Evolutionary conservation across 2,888 invertebrate species (phyloP), one percentile per base, ranked within the genome.

Genomic region (Keiferia lycopersicella): DNA sequence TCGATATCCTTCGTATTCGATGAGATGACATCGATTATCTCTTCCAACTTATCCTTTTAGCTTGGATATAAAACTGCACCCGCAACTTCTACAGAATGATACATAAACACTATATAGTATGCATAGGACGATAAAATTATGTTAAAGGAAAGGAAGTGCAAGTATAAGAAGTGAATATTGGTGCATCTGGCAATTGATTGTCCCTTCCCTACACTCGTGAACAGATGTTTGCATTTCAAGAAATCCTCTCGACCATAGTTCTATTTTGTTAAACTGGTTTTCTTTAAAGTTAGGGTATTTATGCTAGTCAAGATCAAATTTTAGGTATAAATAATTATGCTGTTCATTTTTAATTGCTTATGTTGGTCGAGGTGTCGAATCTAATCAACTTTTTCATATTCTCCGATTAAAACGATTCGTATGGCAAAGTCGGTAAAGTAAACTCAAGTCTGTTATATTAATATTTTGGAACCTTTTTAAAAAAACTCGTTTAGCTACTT

Each of bases 191-290:
- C 51, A 51, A 51, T 20, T 20, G 11, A 18, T 20, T 51, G 51
- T 51, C 51, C 20, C 83, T 79, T n/a, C n/a, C 18, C 83, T 79
- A 85, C 75, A 80, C 86, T 82, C 73, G 77, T 80, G 73, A 87
- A 87, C 89, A 90, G 87, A 90, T 90, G 87, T 83, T 83, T 75
- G 70, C 71, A 73, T 78, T 75, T 70, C 73, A 76, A 83, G 75
- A 76, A 81, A 80, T 79, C 80, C 69, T 71, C 69, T 72, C 73
- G 66, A 70, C 69, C 71, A 68, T 68, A 57, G 66, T 69, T 69
- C 73, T 75, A 76, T 74, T 75, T 74, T 68, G 70, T 68, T 51
- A 53, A 53, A 61, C 63, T 14, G 61, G 59, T 65, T 67, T 71
- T 70, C 64, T 67, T 71, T 70, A 63, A 59, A 60, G 26, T 14